Base-by-base conservation (phyloP, 2,113 vertebrate genomes). In the Saccopteryx bilineata region DNA sequence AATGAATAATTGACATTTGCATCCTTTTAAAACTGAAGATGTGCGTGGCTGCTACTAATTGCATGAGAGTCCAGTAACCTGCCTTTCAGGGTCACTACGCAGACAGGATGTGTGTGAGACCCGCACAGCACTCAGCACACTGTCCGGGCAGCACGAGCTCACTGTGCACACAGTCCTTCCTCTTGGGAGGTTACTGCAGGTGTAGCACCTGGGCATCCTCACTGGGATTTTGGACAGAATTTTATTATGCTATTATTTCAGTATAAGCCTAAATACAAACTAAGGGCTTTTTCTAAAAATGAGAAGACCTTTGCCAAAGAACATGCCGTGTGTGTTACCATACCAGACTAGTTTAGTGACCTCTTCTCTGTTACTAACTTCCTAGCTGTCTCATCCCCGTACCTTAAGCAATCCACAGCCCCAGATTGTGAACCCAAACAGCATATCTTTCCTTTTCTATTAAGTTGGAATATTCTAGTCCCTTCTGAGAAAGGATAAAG, bases 1-100 rank as follows among this genome's bases (percentile, higher is more conserved):
- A 72, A 83, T 61, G 21, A 86, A 95, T 69, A 83, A 81, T 71
- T 94, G 89, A 19, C n/a, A 66, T 94, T 56, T 76, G 4, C 8
- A 10, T 63, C 46, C 87, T 87, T 92, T 60, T 60, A 39, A 79
- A 83, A 31, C 19, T 7, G 68, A 50, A 75, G 61, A 9, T n/a
- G 48, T 23, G 31, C 4, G 31, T 60, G 65, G 28, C 81, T 71
- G 6, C 56, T 65, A 33, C 58, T 83, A 60, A 19, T 33, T 58
- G 19, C 0, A 0, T 1, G 58, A 17, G 15, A 11, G 9, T 65
- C 50, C 19, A 7, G 21, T 39, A 21, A 28, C n/a, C 8, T 60
- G 1, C 33, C 26, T 58, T 74, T 23, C 23, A 9, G 58, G 39
- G 60, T 60, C 9, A 0, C 28, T 48, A 2, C 48, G 23, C 68